phyloP scores from a whole-genome alignment of 2,888 invertebrate species.

The Galeruca laticollis region DNA sequence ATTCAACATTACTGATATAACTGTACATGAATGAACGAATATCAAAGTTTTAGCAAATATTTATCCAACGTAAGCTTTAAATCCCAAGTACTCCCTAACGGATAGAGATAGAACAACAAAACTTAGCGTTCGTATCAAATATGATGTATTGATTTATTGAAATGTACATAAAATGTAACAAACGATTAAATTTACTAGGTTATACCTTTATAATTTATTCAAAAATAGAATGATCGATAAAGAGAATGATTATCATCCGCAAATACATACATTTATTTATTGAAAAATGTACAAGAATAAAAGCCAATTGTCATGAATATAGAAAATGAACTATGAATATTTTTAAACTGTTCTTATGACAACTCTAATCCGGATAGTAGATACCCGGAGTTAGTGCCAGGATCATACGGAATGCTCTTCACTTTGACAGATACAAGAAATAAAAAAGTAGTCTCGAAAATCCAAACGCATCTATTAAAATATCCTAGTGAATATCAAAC shows the following conservation, averaged over 20 bases:
- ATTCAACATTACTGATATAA: too few species aligned
- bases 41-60: not conserved
- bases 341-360: too few species aligned
- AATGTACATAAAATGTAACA: not conserved
- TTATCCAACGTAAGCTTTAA: not conserved
- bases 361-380: too few species aligned
- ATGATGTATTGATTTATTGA: not conserved
- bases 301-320: too few species aligned
- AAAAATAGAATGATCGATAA: not conserved
- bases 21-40: too few species aligned
- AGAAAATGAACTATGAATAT: too few species aligned
- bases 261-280: not conserved
- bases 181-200: not conserved
- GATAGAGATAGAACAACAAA: not conserved
- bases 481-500: too few species aligned
- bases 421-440: too few species aligned
- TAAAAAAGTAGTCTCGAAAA: too few species aligned
- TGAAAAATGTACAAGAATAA: not conserved
- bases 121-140: not conserved
- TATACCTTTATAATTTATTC: not conserved
- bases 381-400: too few species aligned
- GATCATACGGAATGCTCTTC: too few species aligned
- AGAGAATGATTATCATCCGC: not conserved
- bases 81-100: not conserved
- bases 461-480: too few species aligned